Evolutionary conservation across 2,888 invertebrate genomes (phyloP), one percentile per base, ranked within the genome.

Genomic region (Andrena minutula): DNA sequence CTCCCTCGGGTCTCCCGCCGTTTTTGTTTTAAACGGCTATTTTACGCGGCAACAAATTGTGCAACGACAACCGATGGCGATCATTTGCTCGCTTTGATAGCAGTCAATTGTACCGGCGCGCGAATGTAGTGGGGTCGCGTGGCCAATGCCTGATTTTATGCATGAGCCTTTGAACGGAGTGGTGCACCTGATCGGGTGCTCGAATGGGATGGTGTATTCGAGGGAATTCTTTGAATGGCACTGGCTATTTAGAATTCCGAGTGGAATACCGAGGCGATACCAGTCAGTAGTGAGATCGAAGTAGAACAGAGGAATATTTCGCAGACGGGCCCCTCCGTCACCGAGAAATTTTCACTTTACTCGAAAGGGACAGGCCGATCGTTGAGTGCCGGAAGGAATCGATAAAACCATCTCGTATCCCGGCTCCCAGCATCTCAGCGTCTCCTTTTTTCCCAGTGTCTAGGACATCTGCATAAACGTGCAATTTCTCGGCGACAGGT

Each of bases 381-480:
- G 78, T 56, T 58, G 71, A 47, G 28, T 51, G 32, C 51, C 69
- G 81, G 64, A 75, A 73, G 83, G 56, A 82, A 68, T 63, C 82
- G 71, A 79, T 58, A 65, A 75, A 68, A 75, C 35, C 68, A 51
- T 72, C 23, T 30, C 56, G 64, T 61, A 51, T 73, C 51, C 51
- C 77, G 61, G 56, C 56, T 23, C 53, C 23, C 56, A 32, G 60
- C 35, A 41, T 65, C 58, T 30, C 32, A n/a, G 30, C 51, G 66
- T 60, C 79, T 20, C 28, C 32, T 49, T 32, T 75, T 75, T 58
- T 26, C 68, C 75, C 75, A 35, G 49, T 84, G 85, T 89, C 32
- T 83, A 72, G 77, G 63, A 80, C 23, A 82, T 89, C 78, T 89
- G 88, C 85, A 82, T 90, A 81, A 90, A 90, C 82, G 87, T 84